Conservation (phyloP, 2,797 vertebrate genomes). For the Pteronotus mesoamericanus region DNA sequence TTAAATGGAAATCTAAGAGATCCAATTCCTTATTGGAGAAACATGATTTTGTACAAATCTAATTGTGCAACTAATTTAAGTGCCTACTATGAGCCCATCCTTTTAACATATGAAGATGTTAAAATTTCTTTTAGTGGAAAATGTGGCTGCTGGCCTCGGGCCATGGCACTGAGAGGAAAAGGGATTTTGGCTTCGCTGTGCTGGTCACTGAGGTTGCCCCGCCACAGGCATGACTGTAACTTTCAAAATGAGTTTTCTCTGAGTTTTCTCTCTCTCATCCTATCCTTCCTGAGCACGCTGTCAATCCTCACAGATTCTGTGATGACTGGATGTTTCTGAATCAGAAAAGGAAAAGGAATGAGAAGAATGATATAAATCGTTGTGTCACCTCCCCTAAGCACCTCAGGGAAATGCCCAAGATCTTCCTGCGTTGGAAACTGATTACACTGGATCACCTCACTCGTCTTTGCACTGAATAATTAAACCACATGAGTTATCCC, state of each 20-base stretch:
- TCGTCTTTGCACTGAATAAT: conserved; percentile 20
- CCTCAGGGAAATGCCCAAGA: conserved; percentile 5
- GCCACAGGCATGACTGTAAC: neutral
- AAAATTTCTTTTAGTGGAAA: neutral
- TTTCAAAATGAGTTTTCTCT: conserved; percentile 49
- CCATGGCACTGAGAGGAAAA: neutral
- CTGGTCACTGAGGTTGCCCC: neutral
- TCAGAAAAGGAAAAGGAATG: conserved; percentile 33
- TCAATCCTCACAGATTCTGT: neutral
- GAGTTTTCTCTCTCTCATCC: neutral
- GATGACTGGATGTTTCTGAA: conserved; percentile 56
- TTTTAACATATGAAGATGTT: neutral
- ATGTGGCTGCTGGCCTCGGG: neutral
- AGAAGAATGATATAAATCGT: neutral
- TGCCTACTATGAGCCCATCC: neutral
- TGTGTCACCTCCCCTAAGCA: neutral
- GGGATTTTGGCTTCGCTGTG: neutral
- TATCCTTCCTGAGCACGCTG: neutral
- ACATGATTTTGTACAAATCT: neutral
- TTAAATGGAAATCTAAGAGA: neutral
- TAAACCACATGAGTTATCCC: neutral
- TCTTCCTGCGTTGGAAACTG: neutral
- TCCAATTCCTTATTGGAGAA: neutral
- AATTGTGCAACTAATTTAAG: neutral
- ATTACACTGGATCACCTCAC: conserved; percentile 29